phyloP scores from a whole-genome alignment of 2,888 invertebrate species.

The Lysandra bellargus region DNA sequence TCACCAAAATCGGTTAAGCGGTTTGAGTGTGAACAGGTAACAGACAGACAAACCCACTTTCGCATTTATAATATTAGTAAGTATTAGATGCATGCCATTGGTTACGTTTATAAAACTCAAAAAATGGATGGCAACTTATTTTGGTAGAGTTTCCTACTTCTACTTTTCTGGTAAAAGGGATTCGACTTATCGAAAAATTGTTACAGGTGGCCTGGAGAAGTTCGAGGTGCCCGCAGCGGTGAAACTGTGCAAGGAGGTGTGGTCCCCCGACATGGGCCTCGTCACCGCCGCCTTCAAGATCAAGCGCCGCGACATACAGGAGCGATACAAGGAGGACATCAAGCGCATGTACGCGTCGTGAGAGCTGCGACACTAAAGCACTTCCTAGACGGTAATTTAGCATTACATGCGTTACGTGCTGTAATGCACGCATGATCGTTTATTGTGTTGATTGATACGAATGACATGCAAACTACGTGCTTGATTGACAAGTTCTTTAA shows the following conservation, averaged over 20 bases:
- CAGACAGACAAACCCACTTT: too few relatives aligned
- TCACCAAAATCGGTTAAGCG: too few relatives aligned
- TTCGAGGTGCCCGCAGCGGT: conserved; percentile 96
- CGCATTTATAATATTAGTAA: too few relatives aligned
- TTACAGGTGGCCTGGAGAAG: conserved; percentile 90
- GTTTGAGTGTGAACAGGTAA: too few relatives aligned
- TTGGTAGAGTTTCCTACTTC: neutral
- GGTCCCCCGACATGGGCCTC: conserved; percentile 98
- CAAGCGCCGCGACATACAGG: conserved; percentile 97
- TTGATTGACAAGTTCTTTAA: too few relatives aligned
- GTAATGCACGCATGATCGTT: too few relatives aligned
- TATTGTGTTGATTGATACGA: too few relatives aligned
- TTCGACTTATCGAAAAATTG: neutral
- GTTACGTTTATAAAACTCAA: too few relatives aligned
- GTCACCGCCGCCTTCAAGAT: conserved; percentile 99
- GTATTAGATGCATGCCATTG: too few relatives aligned
- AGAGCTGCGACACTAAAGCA: conserved; percentile 50
- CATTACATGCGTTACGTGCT: too few relatives aligned
- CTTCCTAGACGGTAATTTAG: too few relatives aligned
- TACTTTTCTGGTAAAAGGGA: neutral
- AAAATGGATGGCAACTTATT: conserved; percentile 37
- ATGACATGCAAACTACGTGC: too few relatives aligned
- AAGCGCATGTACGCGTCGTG: conserved; percentile 96
- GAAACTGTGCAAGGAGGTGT: conserved; percentile 93
- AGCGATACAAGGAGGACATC: conserved; percentile 94